Evolutionary conservation across 2,113 vertebrate genomes (phyloP).

Genomic region (Solenodon paradoxus): DNA sequence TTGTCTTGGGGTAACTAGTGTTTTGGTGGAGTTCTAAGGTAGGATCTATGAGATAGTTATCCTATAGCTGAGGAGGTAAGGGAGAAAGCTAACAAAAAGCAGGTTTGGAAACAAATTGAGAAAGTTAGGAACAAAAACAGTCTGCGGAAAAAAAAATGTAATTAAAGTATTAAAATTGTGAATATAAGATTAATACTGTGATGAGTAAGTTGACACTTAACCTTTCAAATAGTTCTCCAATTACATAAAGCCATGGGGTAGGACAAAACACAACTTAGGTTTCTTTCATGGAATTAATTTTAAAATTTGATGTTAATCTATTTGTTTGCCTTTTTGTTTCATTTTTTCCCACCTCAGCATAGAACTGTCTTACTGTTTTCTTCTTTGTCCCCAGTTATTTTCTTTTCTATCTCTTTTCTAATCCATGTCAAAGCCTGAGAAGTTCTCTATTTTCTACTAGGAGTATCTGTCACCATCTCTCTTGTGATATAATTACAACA

Average conservation of each 20-base stretch:
- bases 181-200: neutral
- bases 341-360: neutral
- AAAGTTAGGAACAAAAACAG: neutral
- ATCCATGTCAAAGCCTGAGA: neutral
- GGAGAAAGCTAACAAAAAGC: neutral
- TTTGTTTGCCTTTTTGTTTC: neutral
- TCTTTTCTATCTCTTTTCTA: neutral
- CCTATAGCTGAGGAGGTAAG: neutral
- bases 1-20: neutral
- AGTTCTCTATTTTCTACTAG: neutral
- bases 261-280: neutral
- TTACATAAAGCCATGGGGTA: neutral
- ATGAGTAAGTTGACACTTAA: neutral
- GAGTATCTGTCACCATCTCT: neutral
- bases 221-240: neutral
- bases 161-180: neutral
- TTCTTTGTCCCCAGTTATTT: neutral
- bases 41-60: neutral
- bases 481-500: neutral
- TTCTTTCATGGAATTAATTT: neutral
- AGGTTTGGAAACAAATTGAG: neutral
- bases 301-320: neutral
- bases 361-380: neutral
- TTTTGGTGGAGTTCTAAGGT: neutral
- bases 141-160: neutral